These are phyloP conservation scores for Misgurnus anguillicaudatus DNA, from an alignment of 2,113 vertebrate genomes.

Conservation along the genomic window DNA sequence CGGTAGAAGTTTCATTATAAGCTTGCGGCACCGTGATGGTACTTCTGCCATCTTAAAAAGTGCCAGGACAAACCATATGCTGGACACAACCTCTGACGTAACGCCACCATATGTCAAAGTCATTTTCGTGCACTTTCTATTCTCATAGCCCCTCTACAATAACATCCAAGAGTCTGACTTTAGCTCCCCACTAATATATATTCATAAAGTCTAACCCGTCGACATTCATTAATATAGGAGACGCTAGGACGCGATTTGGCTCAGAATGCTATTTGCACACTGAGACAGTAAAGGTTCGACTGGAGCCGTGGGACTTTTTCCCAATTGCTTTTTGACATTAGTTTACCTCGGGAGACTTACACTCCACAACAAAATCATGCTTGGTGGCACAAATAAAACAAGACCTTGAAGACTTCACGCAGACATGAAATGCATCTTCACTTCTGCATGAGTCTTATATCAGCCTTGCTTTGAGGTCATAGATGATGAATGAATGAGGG, in stretches of 20 bases:
- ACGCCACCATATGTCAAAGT: constrained; percentile 42
- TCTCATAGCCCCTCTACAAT: neutral
- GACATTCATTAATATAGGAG: constrained; percentile 49
- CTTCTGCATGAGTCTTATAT: constrained; percentile 11
- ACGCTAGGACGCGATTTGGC: constrained; percentile 28
- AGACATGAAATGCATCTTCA: constrained; percentile 12
- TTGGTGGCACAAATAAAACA: neutral
- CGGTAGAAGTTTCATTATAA: constrained; percentile 41
- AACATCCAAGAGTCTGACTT: constrained; percentile 7
- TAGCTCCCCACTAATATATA: constrained; percentile 32
- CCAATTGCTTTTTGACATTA: neutral
- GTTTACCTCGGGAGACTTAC: neutral
- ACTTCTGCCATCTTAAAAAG: constrained; percentile 36
- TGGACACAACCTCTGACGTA: constrained; percentile 33
- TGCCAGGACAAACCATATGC: constrained; percentile 51
- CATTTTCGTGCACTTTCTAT: neutral
- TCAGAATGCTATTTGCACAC: neutral
- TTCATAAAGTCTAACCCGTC: constrained; percentile 43
- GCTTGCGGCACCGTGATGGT: constrained; percentile 27
- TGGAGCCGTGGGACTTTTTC: neutral
- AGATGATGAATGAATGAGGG: constrained; percentile 29
- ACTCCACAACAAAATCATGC: neutral
- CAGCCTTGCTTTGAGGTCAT: constrained; percentile 30
- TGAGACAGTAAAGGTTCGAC: neutral
- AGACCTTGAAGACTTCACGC: constrained; percentile 12